phyloP scores from a whole-genome alignment of 2,888 invertebrate species.

The Azorinus chamasolen region DNA sequence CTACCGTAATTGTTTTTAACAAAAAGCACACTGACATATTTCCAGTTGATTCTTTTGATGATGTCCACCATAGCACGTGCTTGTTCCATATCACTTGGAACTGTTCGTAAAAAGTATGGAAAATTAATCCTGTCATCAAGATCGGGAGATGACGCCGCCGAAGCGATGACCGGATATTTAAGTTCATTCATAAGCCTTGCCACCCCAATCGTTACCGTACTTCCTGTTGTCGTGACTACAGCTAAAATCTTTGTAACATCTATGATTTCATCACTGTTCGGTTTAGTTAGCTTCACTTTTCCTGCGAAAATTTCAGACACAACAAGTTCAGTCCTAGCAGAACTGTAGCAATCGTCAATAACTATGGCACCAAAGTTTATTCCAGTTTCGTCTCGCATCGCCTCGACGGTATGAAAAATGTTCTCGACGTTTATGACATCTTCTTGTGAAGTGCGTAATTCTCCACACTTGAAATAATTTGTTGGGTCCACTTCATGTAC shows the following conservation, averaged over 20 bases:
- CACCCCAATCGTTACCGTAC: conserved; percentile 76
- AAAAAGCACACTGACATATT: conserved; percentile 79
- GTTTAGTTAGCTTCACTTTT: conserved; percentile 39
- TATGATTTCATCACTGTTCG: conserved; percentile 40
- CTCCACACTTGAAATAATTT: conserved; percentile 71
- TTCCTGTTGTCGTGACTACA: conserved; percentile 88
- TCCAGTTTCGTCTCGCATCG: conserved; percentile 58
- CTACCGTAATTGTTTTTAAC: conserved; percentile 82
- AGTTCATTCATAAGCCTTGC: conserved; percentile 72
- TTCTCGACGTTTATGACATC: conserved; percentile 78
- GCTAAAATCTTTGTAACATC: conserved; percentile 82
- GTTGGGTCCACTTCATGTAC: conserved; percentile 67
- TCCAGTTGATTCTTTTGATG: conserved; percentile 74
- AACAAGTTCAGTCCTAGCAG: conserved; percentile 56
- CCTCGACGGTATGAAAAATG: conserved; percentile 72
- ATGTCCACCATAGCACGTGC: conserved; percentile 77
- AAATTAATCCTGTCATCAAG: conserved; percentile 77
- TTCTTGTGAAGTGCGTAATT: conserved; percentile 68
- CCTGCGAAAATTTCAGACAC: conserved; percentile 67
- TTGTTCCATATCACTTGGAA: conserved; percentile 81
- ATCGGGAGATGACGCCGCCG: conserved; percentile 78
- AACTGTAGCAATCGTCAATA: conserved; percentile 82
- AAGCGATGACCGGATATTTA: conserved; percentile 78
- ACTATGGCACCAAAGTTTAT: conserved; percentile 79
- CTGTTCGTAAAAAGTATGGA: conserved; percentile 82